Base-by-base conservation (phyloP, 2,797 vertebrate genomes). In the Morelia viridis region DNA sequence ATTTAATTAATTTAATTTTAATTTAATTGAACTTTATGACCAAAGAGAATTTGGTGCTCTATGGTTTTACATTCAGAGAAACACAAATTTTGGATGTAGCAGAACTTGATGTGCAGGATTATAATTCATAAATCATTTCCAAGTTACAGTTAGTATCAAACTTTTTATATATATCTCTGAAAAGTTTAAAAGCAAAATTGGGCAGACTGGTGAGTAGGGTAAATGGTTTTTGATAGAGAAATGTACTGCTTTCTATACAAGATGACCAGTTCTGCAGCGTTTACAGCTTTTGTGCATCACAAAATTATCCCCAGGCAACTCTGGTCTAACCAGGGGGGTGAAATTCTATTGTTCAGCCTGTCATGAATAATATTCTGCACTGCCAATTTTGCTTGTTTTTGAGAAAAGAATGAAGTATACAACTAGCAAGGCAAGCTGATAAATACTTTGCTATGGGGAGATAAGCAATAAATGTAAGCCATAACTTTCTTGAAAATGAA, bases 271-370 rank as follows among this genome's bases (percentile, higher is more conserved):
- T 90, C 6, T 65, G 85, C 56, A 90, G 26, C 64, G 26, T 87
- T 80, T 90, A 58, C 89, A 84, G 85, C 83, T 92, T 92, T 90
- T 90, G 83, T 90, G 85, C 61, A 65, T 84, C 89, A 83, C 31
- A 87, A 87, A 87, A 83, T 90, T 64, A 92, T 87, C 60, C 60
- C 85, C 85, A 90, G 89, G 68, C 68, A 90, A 65, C 89, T 71
- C 61, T 83, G 26, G 17, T 80, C 46, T 92, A 87, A 92, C 46
- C 90, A 80, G 31, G 31, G 46, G 50, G n/a, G 64, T 90, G 58
- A 64, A 88, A 58, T 92, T 92, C 68, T 88, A 88, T 92, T 92
- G 83, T 88, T 92, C 71, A 62, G 12, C 31, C 53, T 71, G 87
- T 88, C 35, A 64, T 83, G 26, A 57, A 92, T 46, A 83, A 64